Conservation (phyloP, 2,797 vertebrate species). For the Micropoecilia bifurca region DNA sequence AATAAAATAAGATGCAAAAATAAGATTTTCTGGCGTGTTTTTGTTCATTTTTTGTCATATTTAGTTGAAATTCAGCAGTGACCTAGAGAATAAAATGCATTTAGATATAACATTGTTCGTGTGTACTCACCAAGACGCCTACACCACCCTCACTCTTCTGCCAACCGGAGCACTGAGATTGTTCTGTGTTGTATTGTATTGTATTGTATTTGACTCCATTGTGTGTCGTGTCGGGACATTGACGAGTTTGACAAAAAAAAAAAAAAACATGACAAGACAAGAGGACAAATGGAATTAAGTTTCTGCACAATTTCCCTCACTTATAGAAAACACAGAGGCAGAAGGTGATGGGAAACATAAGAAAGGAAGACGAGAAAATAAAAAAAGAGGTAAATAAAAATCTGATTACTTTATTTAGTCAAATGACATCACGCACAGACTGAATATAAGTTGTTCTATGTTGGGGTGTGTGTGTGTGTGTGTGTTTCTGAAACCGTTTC, state of each 20-base stretch:
- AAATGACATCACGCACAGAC: conserved; percentile 10
- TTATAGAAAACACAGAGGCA: conserved; percentile 46
- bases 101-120: conserved; percentile 22
- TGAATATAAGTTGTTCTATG: conserved; percentile 15
- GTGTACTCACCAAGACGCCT: conserved; percentile 23
- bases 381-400: conserved; percentile 4
- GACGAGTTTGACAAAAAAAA: conserved; percentile 52
- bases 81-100: conserved; percentile 33
- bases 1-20: background rate
- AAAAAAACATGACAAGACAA: conserved; percentile 34
- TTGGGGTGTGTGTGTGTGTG: conserved; percentile 2
- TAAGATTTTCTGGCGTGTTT: background rate
- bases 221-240: conserved; percentile 51
- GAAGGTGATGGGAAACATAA: conserved; percentile 29
- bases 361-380: background rate
- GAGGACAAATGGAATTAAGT: conserved; percentile 63
- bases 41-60: background rate
- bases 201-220: conserved; percentile 48
- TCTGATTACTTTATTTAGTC: conserved; percentile 4
- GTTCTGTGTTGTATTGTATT: conserved; percentile 28
- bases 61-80: conserved; percentile 13
- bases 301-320: conserved; percentile 79
- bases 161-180: conserved; percentile 37
- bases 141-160: conserved; percentile 29
- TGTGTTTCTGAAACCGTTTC: conserved; percentile 22